Conservation (phyloP, 1,140 invertebrate genomes). For the Panagrolaimus sp. region DNA sequence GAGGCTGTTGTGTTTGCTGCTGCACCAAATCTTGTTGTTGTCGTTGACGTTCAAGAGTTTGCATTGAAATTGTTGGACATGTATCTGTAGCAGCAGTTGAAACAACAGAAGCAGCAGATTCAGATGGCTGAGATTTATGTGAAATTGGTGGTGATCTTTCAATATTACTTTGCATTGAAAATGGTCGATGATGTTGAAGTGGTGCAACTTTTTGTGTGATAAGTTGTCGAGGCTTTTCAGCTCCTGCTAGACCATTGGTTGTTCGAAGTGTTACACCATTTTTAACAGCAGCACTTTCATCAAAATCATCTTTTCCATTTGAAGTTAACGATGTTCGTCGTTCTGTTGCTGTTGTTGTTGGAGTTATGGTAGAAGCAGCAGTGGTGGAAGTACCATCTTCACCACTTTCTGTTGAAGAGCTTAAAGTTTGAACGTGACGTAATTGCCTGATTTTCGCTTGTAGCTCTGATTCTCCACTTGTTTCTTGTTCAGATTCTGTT, state of each 20-base stretch:
- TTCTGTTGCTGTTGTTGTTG: background rate
- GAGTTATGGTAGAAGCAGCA: background rate
- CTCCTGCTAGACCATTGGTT: background rate
- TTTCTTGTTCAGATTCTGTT: slow-evolving; percentile 2
- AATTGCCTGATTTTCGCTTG: slow-evolving; percentile 46
- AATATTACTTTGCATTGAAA: slow-evolving; percentile 45
- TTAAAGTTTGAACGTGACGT: slow-evolving; percentile 39
- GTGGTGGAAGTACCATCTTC: too few species aligned
- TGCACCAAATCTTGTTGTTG: too few species aligned
- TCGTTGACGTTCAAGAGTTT: slow-evolving; percentile 6
- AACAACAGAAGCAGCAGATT: too few species aligned
- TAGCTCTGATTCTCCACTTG: slow-evolving; percentile 39
- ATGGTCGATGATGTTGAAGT: slow-evolving; percentile 48
- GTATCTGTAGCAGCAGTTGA: slow-evolving; percentile 18
- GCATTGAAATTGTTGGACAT: background rate
- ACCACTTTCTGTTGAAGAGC: background rate
- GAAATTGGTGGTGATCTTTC: slow-evolving; percentile 14
- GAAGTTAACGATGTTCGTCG: background rate
- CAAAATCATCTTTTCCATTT: too few species aligned
- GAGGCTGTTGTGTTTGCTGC: background rate
- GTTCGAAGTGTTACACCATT: background rate
- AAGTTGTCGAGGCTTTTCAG: slow-evolving; percentile 28
- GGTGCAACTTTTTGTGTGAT: slow-evolving; percentile 51
- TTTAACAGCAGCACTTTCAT: too few species aligned
- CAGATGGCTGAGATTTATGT: background rate